Conservation (phyloP, 2,888 invertebrate genomes). For the Tetramorium bicarinatum region DNA sequence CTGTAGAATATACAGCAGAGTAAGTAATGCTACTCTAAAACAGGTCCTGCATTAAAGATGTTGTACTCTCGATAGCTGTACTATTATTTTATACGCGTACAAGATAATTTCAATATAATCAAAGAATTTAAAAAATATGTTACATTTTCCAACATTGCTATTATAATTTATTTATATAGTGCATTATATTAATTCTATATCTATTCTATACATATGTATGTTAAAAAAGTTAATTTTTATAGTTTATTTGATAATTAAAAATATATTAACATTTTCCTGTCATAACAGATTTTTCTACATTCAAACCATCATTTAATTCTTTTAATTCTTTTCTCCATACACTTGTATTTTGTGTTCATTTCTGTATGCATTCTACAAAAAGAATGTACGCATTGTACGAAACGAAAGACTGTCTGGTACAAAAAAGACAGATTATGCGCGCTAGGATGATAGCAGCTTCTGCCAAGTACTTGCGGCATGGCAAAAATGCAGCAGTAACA, state of each 20-base stretch:
- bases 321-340: background rate
- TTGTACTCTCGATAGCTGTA: background rate
- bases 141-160: background rate
- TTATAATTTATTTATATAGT: background rate
- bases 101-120: background rate
- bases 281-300: background rate
- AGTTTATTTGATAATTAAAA: background rate
- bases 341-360: background rate
- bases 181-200: background rate
- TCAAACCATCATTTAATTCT: background rate
- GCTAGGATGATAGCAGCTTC: slow-evolving; percentile 35
- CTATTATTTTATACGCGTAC: background rate
- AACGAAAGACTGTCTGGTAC: background rate
- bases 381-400: background rate
- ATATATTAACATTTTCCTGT: background rate
- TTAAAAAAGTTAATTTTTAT: background rate
- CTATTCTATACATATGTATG: background rate
- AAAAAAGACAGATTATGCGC: slow-evolving; percentile 2
- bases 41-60: slow-evolving; percentile 23
- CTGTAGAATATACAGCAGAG: background rate
- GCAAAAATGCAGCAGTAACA: slow-evolving; percentile 52
- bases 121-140: background rate
- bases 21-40: slow-evolving; percentile 26
- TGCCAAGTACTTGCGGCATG: slow-evolving; percentile 34
- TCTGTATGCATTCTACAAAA: background rate